A percentile compares a stretch with the other conserved stretches of the same genome.
phyloP scores from a whole-genome alignment of 2,797 vertebrate species.

The Rhodeus uyekii region DNA sequence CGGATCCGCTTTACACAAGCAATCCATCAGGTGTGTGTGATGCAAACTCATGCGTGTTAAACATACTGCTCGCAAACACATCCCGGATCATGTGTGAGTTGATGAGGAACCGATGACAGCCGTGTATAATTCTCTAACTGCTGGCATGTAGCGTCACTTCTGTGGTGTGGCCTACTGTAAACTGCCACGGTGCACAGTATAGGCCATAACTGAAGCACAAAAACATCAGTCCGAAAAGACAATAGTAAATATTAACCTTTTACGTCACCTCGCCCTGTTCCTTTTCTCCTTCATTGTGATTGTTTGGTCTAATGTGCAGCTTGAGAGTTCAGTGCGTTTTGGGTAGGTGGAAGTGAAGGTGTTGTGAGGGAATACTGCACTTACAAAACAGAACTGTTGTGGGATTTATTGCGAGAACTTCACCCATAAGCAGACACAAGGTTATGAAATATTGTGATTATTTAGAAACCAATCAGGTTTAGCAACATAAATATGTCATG shows the following conservation, averaged over 20 bases:
- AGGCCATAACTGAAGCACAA: slow-evolving; percentile 29
- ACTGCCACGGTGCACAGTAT: background rate
- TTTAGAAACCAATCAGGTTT: background rate
- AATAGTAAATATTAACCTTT: slow-evolving; percentile 34
- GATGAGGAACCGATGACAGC: slow-evolving; percentile 35
- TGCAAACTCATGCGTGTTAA: slow-evolving; percentile 20
- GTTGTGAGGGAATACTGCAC: background rate
- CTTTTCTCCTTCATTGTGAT: background rate
- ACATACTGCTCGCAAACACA: slow-evolving; percentile 20
- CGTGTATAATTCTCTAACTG: slow-evolving; percentile 21
- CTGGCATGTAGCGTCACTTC: background rate
- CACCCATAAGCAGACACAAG: background rate
- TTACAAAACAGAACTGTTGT: slow-evolving; percentile 43
- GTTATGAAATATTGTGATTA: background rate
- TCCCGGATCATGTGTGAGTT: slow-evolving; percentile 16
- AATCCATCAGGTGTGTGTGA: slow-evolving; percentile 44
- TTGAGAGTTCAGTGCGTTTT: slow-evolving; percentile 13
- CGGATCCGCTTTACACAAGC: slow-evolving; percentile 29
- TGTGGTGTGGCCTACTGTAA: slow-evolving; percentile 3
- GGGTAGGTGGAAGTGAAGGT: background rate
- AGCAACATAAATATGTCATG: background rate
- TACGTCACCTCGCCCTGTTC: background rate
- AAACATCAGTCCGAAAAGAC: background rate
- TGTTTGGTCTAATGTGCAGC: slow-evolving; percentile 59
- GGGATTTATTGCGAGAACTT: background rate